These are phyloP conservation scores for Edolisoma coerulescens DNA, from an alignment of 2,113 vertebrate genomes.

Conservation along the genomic window DNA sequence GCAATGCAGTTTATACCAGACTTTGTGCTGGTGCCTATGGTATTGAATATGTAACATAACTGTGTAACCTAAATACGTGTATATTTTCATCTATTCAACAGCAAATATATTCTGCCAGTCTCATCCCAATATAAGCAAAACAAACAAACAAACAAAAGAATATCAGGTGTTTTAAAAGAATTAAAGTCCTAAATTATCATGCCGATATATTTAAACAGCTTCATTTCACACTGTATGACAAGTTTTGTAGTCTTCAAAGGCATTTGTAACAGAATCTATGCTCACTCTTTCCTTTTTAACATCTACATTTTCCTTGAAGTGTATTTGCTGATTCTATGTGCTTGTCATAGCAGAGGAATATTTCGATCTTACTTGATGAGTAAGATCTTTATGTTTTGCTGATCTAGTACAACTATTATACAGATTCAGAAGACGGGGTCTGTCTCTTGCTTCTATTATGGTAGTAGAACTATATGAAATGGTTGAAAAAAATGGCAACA, in stretches of 20 bases:
- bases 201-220: background rate
- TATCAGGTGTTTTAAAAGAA: background rate
- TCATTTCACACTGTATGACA: background rate
- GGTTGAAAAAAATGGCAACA: background rate
- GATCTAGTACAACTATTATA: background rate
- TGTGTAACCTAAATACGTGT: background rate
- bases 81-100: background rate
- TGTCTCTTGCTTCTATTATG: background rate
- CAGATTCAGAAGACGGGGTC: background rate
- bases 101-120: background rate
- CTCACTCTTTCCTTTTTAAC: background rate
- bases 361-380: background rate
- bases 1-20: background rate
- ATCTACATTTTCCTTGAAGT: background rate
- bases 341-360: background rate
- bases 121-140: background rate
- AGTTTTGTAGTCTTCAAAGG: background rate
- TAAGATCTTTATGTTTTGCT: constrained; percentile 24
- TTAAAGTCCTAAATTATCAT: background rate
- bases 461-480: background rate
- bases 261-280: background rate
- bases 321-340: constrained; percentile 2
- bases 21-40: background rate
- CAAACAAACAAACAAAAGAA: background rate
- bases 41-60: background rate